A percentile compares a stretch with the other conserved stretches of the same genome.
Evolutionary conservation across 2,888 invertebrate species (phyloP).

Genomic region (Sinohyriopsis cumingii): DNA sequence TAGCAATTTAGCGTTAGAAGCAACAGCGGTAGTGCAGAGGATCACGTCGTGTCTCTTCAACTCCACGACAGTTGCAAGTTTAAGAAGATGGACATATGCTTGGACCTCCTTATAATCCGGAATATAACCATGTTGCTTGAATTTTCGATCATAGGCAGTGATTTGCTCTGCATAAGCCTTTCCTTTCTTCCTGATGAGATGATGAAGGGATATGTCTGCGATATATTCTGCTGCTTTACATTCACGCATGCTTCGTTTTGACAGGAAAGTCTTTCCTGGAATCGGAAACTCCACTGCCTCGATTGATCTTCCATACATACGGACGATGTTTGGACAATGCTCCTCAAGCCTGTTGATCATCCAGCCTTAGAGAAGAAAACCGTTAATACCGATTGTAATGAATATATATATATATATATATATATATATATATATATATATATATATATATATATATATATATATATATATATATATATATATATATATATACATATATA

Average conservation of each 20-base stretch:
- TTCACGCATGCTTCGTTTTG: slow-evolving; percentile 12
- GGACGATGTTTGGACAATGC: slow-evolving; percentile 41
- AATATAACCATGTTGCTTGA: slow-evolving; percentile 2
- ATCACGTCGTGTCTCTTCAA: slow-evolving; percentile 34
- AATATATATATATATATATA: too few relatives aligned
- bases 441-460: too few relatives aligned
- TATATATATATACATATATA: too few relatives aligned
- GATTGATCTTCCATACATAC: slow-evolving; percentile 48
- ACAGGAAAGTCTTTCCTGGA: slow-evolving; percentile 31
- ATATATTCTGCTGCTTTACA: slow-evolving; percentile 14
- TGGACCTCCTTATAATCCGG: slow-evolving; percentile 10
- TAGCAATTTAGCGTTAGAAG: slow-evolving; percentile 2
- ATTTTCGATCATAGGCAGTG: slow-evolving; percentile 13
- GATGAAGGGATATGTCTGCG: slow-evolving; percentile 26
- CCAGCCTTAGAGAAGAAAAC: slow-evolving; percentile 19
- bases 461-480: too few relatives aligned
- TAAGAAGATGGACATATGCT: slow-evolving; percentile 21
- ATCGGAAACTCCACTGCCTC: slow-evolving; percentile 50
- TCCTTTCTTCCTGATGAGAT: slow-evolving; percentile 29
- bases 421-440: too few relatives aligned
- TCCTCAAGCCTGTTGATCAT: slow-evolving; percentile 28
- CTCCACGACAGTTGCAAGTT: slow-evolving; percentile 20
- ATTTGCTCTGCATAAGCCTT: slow-evolving; percentile 12
- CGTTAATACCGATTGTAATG: too few relatives aligned
- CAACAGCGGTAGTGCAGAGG: slow-evolving; percentile 40